These are phyloP conservation scores for Drosophila gaucha DNA, from an alignment of 2,888 invertebrate genomes.

Conservation along the genomic window DNA sequence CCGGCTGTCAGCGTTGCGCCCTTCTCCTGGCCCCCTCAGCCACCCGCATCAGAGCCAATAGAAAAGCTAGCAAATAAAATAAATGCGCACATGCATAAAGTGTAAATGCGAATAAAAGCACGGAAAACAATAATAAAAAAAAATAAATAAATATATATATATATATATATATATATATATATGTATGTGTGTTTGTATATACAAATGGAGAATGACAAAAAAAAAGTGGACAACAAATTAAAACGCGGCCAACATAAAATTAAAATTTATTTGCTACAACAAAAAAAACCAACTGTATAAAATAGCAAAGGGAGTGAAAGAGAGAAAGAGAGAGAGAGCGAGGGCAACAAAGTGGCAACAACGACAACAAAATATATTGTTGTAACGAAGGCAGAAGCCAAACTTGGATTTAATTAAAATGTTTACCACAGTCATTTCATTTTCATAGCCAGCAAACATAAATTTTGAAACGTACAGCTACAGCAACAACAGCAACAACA, in stretches of 20 bases:
- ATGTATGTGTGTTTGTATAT: neutral
- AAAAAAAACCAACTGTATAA: conserved; percentile 27
- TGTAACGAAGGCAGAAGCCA: conserved; percentile 80
- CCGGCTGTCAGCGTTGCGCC: conserved; percentile 58
- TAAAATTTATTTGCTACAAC: conserved; percentile 73
- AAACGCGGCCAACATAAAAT: conserved; percentile 78
- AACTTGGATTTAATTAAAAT: conserved; percentile 80
- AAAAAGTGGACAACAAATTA: conserved; percentile 77
- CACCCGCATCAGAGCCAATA: conserved; percentile 62
- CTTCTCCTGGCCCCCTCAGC: neutral
- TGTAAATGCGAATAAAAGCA: conserved; percentile 72
- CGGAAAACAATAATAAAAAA: conserved; percentile 40
- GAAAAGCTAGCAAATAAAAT: conserved; percentile 74
- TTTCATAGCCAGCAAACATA: conserved; percentile 79
- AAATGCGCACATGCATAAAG: conserved; percentile 72
- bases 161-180: neutral
- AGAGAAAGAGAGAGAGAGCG: neutral
- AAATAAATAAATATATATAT: conserved; percentile 16
- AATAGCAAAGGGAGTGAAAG: conserved; percentile 19
- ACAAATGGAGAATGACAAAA: conserved; percentile 32
- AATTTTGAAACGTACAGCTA: conserved; percentile 72
- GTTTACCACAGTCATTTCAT: conserved; percentile 80
- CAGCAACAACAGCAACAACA: conserved; percentile 35
- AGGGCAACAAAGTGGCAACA: conserved; percentile 36
- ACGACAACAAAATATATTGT: conserved; percentile 71